phyloP scores from a whole-genome alignment of 1,140 invertebrate species.

The Samia ricini region DNA sequence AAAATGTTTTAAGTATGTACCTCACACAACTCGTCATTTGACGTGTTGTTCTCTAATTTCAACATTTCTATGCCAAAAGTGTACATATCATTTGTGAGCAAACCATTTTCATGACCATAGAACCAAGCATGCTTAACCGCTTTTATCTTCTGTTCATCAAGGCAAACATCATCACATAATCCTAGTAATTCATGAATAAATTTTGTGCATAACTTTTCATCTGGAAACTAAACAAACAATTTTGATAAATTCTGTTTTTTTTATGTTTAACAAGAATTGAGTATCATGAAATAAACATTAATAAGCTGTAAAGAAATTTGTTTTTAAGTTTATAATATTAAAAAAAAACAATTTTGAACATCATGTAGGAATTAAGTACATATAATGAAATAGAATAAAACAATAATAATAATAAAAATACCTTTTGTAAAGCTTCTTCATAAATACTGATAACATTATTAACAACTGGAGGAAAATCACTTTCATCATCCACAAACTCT shows the following conservation, averaged over 20 bases:
- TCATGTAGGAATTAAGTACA: no score
- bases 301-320: not conserved
- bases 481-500: constrained; percentile 48
- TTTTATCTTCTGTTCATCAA: constrained; percentile 49
- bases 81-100: constrained; percentile 62
- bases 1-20: constrained; percentile 25
- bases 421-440: constrained; percentile 60
- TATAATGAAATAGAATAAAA: not conserved
- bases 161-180: constrained; percentile 45
- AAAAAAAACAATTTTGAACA: no score
- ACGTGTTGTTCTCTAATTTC: constrained; percentile 46
- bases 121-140: constrained; percentile 60
- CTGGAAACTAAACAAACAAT: constrained; percentile 49
- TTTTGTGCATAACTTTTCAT: constrained; percentile 57
- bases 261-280: not conserved
- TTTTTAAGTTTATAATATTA: no score
- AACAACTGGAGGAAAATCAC: constrained; percentile 43
- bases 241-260: not conserved
- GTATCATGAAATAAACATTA: not conserved
- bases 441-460: constrained; percentile 54
- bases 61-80: constrained; percentile 58
- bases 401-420: constrained; percentile 21
- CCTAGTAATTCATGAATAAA: constrained; percentile 57
- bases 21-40: constrained; percentile 43
- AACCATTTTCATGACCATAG: constrained; percentile 54